Evolutionary conservation across 2,113 vertebrate species (phyloP), one percentile per base, ranked within the genome.

Genomic region (Nesogale talazaci): DNA sequence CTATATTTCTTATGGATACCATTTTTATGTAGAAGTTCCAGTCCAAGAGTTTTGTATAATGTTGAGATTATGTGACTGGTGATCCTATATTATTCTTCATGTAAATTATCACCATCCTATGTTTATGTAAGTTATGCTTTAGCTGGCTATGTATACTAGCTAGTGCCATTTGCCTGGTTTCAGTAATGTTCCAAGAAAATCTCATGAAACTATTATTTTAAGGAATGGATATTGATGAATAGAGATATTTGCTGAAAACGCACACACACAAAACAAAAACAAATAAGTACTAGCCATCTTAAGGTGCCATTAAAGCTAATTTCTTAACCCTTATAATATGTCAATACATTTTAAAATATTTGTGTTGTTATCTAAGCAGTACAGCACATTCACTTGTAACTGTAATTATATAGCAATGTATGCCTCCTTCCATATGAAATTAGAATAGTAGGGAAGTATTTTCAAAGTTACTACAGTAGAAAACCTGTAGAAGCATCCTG

Each of bases 381-480:
- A 52, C 16, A 67, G 6, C 87, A 6, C 88, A 40, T 83, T 36
- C n/a, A 20, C 20, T 81, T 75, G 1, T 90, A 80, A 90, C 27
- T 34, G 17, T 77, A 89, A 84, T 79, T 75, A 36, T 76, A 61
- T 31, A 25, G 79, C 22, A 70, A n/a, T 63, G 23, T 22, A 4
- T 56, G n/a, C 12, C 65, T 81, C 76, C 57, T 86, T 94, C 83
- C 72, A 83, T 34, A 52, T 31, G 36, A 94, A 92, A 10, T 87
- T 86, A n/a, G 83, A 91, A 34, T 65, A 72, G 46, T 72, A 46
- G 23, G 61, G 19, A 92, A 79, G 16, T n/a, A 74, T 82, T 87
- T 88, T 87, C 19, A 89, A 91, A 76, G 42, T 61, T 31, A 52
- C 15, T 74, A 34, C 29, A 75, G 22, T n/a, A 52, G 42, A 52